Conservation (phyloP, 2,888 invertebrate genomes). For the Exocentrus adspersus region DNA sequence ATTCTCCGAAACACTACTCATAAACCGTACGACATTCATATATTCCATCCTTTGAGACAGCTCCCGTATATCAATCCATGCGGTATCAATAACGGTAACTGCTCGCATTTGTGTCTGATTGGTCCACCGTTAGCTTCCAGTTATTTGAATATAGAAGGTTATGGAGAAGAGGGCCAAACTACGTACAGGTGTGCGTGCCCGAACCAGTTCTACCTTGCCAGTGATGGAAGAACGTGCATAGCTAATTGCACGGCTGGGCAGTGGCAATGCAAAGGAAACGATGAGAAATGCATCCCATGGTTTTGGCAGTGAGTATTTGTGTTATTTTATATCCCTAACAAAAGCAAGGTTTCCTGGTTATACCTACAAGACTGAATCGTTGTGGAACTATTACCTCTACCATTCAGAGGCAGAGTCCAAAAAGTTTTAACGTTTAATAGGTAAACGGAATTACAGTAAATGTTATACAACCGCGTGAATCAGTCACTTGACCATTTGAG, state of each 20-base stretch:
- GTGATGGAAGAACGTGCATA: slow-evolving; percentile 87
- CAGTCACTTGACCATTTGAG: no score
- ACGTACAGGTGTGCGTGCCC: slow-evolving; percentile 92
- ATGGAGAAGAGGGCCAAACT: slow-evolving; percentile 79
- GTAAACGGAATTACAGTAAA: no score
- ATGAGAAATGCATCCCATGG: slow-evolving; percentile 80
- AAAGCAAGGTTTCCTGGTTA: not conserved
- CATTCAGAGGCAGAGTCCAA: no score
- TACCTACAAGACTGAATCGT: no score
- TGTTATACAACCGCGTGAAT: no score
- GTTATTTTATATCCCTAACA: not conserved
- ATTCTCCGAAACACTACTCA: slow-evolving; percentile 91
- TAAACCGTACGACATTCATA: slow-evolving; percentile 92
- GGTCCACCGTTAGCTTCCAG: slow-evolving; percentile 83
- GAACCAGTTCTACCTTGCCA: slow-evolving; percentile 87
- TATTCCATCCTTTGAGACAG: slow-evolving; percentile 93
- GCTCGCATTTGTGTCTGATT: slow-evolving; percentile 94
- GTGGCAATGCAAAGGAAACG: slow-evolving; percentile 77
- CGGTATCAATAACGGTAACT: slow-evolving; percentile 91
- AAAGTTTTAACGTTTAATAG: no score
- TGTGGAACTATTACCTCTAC: no score
- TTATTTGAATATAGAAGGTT: slow-evolving; percentile 80
- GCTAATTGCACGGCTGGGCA: slow-evolving; percentile 95
- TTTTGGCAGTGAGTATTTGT: slow-evolving; percentile 77
- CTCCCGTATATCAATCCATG: slow-evolving; percentile 90